A percentile compares a stretch with the other conserved stretches of the same genome.
phyloP scores from a whole-genome alignment of 2,888 invertebrate genomes.

The Amaurobius ferox region DNA sequence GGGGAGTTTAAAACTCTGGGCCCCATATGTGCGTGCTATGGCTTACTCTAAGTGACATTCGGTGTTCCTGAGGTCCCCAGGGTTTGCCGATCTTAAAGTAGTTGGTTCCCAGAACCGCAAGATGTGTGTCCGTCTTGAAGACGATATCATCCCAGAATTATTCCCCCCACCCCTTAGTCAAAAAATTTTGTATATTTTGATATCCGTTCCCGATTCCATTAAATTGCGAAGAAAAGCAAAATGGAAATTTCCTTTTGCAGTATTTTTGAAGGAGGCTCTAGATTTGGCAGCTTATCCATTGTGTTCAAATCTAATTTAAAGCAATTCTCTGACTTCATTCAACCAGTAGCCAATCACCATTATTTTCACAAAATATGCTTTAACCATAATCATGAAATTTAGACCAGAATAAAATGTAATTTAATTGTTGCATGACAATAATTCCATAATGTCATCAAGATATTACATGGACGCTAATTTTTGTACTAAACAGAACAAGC shows the following conservation, averaged over 20 bases:
- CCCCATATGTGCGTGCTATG: not conserved
- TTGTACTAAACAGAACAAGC: no score
- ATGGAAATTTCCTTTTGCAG: slow-evolving; percentile 22
- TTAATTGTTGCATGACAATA: no score
- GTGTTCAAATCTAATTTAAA: not conserved
- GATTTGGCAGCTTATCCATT: slow-evolving; percentile 38
- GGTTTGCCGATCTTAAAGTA: slow-evolving; percentile 37
- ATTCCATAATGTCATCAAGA: no score
- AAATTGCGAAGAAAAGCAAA: slow-evolving; percentile 67
- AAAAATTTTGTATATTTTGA: slow-evolving; percentile 26
- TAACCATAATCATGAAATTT: no score
- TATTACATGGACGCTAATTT: no score
- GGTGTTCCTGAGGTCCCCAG: slow-evolving; percentile 36
- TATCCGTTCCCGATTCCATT: slow-evolving; percentile 52
- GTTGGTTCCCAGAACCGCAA: slow-evolving; percentile 50
- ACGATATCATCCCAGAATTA: slow-evolving; percentile 37
- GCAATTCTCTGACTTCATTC: no score
- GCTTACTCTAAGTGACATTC: slow-evolving; percentile 57
- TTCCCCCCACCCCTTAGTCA: slow-evolving; percentile 53
- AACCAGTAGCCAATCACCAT: no score
- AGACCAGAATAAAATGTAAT: no score
- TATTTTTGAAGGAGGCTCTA: not conserved
- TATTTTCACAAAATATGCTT: no score
- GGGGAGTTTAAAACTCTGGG: not conserved
- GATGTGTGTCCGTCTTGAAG: slow-evolving; percentile 34